Percentiles rank a stretch among this genome's conserved stretches.
Evolutionary conservation across 2,113 vertebrate species (phyloP).

Genomic region (Coryphaenoides rupestris): DNA sequence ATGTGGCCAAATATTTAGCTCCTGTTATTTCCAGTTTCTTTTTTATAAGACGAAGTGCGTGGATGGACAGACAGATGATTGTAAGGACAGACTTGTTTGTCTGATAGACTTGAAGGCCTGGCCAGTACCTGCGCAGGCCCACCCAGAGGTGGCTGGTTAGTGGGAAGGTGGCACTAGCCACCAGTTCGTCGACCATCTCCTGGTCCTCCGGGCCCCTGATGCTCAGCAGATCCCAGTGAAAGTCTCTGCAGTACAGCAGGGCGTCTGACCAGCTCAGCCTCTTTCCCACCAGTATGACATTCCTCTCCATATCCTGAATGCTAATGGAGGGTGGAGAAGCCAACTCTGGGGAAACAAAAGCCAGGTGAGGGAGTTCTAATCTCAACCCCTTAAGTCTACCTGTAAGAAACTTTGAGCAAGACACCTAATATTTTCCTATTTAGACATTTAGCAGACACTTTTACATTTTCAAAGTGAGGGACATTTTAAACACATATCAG

Average conservation of each 20-base stretch:
- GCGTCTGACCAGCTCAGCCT: constrained; percentile 31
- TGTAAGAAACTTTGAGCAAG: too few relatives aligned
- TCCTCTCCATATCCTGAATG: background rate
- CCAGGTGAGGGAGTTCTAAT: background rate
- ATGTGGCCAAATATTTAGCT: background rate
- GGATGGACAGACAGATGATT: too few relatives aligned
- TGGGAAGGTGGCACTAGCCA: background rate
- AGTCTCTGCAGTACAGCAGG: constrained; percentile 29
- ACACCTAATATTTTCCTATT: background rate
- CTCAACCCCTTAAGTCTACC: too few relatives aligned
- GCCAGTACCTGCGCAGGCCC: constrained; percentile 28
- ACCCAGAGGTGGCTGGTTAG: constrained; percentile 25
- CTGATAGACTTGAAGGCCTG: too few relatives aligned
- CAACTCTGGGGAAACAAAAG: background rate
- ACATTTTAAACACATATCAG: too few relatives aligned
- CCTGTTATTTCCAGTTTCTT: background rate
- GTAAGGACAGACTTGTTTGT: background rate
- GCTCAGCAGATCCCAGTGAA: constrained; percentile 24
- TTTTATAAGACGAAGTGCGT: background rate
- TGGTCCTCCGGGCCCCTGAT: constrained; percentile 18
- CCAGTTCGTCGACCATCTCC: background rate
- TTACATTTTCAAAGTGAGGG: too few relatives aligned
- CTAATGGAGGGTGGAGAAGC: constrained; percentile 2
- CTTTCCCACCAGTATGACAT: constrained; percentile 18
- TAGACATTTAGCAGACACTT: too few relatives aligned